Percentiles rank a stretch among this genome's conserved stretches.
Evolutionary conservation across 2,888 invertebrate species (phyloP).

Genomic region (Cetonia aurata): DNA sequence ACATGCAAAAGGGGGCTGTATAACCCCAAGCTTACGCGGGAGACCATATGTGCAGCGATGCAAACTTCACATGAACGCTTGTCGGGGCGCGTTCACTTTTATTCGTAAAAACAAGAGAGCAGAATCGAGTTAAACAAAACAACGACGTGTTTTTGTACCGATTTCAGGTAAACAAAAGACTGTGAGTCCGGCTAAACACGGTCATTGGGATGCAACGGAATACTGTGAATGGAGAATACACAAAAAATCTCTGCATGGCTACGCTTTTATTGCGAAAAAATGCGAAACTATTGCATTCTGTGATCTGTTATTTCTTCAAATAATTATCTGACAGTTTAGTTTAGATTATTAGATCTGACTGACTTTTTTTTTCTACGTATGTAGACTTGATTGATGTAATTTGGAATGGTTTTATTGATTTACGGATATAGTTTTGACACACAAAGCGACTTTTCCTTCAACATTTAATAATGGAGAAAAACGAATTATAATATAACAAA

Average conservation of each 20-base stretch:
- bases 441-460: too few relatives aligned
- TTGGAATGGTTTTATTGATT: too few relatives aligned
- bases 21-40: neutral
- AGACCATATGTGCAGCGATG: neutral
- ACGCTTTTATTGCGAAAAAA: slow-evolving; percentile 4
- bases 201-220: neutral
- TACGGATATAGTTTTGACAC: too few relatives aligned
- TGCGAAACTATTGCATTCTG: neutral
- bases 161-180: slow-evolving; percentile 13
- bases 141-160: slow-evolving; percentile 4
- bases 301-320: neutral
- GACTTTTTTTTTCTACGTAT: too few relatives aligned
- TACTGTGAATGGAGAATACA: too few relatives aligned
- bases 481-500: too few relatives aligned
- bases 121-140: slow-evolving; percentile 1
- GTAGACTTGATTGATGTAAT: too few relatives aligned
- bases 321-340: neutral
- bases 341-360: too few relatives aligned
- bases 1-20: slow-evolving; percentile 4
- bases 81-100: neutral
- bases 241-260: neutral
- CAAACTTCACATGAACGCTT: neutral
- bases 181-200: slow-evolving; percentile 2
- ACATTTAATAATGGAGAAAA: too few relatives aligned
- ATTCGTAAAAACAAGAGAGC: too few relatives aligned